Evolutionary conservation across 2,113 vertebrate genomes (phyloP).

Genomic region (Amblyopsis rosae): DNA sequence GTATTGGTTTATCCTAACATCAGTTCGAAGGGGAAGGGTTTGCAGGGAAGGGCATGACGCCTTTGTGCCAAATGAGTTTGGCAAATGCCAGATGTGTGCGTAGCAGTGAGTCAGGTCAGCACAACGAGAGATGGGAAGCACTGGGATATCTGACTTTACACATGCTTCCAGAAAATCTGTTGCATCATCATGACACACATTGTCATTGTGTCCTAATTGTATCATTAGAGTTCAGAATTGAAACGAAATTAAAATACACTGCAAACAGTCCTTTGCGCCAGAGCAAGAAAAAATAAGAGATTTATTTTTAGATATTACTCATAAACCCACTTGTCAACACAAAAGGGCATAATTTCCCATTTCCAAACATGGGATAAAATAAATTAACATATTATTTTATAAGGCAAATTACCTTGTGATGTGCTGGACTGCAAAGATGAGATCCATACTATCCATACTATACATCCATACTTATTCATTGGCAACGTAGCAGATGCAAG

Average conservation of each 20-base stretch:
- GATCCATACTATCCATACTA: neutral
- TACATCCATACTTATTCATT: constrained; percentile 50
- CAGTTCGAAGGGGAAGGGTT: neutral
- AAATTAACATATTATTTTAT: too few species aligned
- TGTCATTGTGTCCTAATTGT: neutral
- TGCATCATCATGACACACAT: constrained; percentile 52
- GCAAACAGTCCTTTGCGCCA: too few species aligned
- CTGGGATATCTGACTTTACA: constrained; percentile 31
- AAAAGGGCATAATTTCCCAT: too few species aligned
- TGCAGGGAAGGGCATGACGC: constrained; percentile 16
- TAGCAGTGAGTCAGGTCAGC: constrained; percentile 63
- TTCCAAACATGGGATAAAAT: too few species aligned
- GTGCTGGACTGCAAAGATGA: constrained; percentile 23
- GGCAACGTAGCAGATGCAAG: constrained; percentile 52
- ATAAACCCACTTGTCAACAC: too few species aligned
- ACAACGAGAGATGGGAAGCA: constrained; percentile 12
- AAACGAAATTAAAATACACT: neutral
- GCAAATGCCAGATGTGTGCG: constrained; percentile 61
- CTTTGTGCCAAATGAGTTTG: constrained; percentile 38
- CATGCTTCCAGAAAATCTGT: constrained; percentile 66
- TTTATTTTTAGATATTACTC: neutral
- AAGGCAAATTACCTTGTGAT: too few species aligned
- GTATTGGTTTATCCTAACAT: constrained; percentile 11
- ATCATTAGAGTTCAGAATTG: constrained; percentile 7
- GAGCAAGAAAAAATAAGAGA: constrained; percentile 2